Evolutionary conservation across 2,888 invertebrate species (phyloP).

Genomic region (Rhingia campestris): DNA sequence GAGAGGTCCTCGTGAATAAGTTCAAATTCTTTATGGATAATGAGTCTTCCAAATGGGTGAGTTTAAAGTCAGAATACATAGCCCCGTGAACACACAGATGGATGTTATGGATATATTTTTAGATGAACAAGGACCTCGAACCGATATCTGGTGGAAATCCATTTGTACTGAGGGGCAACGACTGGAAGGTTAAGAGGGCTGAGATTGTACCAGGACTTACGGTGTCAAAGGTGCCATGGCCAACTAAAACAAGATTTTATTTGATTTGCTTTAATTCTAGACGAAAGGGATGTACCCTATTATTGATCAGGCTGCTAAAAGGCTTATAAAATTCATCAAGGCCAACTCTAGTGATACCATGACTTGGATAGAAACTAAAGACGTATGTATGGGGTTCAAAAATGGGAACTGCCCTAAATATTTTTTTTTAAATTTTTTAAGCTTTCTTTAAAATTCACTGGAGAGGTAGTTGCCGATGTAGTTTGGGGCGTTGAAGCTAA

Average conservation of each 20-base stretch:
- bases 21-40: conserved; percentile 81
- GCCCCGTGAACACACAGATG: too few species aligned
- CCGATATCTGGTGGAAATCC: conserved; percentile 76
- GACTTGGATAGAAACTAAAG: conserved; percentile 76
- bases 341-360: conserved; percentile 19
- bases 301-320: conserved; percentile 43
- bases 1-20: conserved; percentile 81
- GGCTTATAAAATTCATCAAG: conserved; percentile 41
- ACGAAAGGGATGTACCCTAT: conserved; percentile 72
- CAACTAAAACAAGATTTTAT: too few species aligned
- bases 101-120: conserved; percentile 4
- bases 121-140: conserved; percentile 73
- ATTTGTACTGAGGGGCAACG: conserved; percentile 76
- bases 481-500: conserved; percentile 80
- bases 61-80: neutral
- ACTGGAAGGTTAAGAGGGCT: conserved; percentile 76
- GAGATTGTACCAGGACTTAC: conserved; percentile 76
- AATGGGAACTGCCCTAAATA: neutral
- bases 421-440: conserved; percentile 39
- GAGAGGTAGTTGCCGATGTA: conserved; percentile 78
- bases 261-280: conserved; percentile 17
- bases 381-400: conserved; percentile 75
- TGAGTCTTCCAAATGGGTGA: conserved; percentile 75
- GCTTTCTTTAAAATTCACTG: conserved; percentile 78
- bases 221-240: conserved; percentile 25